These are phyloP conservation scores for Trematomus bernacchii DNA, from an alignment of 2,797 vertebrate genomes.

Conservation along the genomic window DNA sequence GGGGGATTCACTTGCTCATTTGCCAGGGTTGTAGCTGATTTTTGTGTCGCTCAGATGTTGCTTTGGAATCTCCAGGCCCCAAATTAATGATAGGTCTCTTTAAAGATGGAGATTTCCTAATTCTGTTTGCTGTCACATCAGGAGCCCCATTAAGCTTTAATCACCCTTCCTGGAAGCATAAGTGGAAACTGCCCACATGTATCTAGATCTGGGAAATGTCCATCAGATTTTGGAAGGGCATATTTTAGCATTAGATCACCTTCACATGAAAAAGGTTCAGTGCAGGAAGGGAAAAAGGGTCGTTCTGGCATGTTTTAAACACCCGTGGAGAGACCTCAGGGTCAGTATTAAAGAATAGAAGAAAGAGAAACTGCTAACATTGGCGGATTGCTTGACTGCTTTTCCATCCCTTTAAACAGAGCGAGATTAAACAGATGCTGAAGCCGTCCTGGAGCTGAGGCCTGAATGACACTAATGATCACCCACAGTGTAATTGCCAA, in stretches of 20 bases:
- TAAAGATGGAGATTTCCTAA: conserved; percentile 49
- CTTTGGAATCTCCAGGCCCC: conserved; percentile 49
- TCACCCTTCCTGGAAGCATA: conserved; percentile 32
- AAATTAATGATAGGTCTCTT: conserved; percentile 70
- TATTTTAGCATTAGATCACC: conserved; percentile 19
- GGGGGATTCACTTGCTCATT: conserved; percentile 20
- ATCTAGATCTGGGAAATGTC: conserved; percentile 33
- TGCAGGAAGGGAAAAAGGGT: conserved; percentile 13
- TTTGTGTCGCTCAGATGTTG: conserved; percentile 26
- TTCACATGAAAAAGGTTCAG: conserved; percentile 21
- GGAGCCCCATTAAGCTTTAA: conserved; percentile 56
- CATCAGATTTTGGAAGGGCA: conserved; percentile 42
- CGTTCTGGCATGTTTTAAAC: conserved; percentile 13
- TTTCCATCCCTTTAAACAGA: conserved; percentile 30
- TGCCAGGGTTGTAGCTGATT: conserved; percentile 12
- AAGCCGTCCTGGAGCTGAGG: conserved; percentile 23
- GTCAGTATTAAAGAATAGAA: conserved; percentile 28
- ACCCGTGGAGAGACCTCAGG: conserved; percentile 29
- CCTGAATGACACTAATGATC: conserved; percentile 56
- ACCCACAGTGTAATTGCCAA: conserved; percentile 43
- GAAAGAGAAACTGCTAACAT: conserved; percentile 4
- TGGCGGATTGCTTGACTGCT: conserved; percentile 12
- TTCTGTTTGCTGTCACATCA: conserved; percentile 55
- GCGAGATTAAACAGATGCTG: conserved; percentile 45
- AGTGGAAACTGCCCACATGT: conserved; percentile 34